These are phyloP conservation scores for Thymelicus lineola DNA, from an alignment of 2,888 invertebrate species.

Conservation along the genomic window DNA sequence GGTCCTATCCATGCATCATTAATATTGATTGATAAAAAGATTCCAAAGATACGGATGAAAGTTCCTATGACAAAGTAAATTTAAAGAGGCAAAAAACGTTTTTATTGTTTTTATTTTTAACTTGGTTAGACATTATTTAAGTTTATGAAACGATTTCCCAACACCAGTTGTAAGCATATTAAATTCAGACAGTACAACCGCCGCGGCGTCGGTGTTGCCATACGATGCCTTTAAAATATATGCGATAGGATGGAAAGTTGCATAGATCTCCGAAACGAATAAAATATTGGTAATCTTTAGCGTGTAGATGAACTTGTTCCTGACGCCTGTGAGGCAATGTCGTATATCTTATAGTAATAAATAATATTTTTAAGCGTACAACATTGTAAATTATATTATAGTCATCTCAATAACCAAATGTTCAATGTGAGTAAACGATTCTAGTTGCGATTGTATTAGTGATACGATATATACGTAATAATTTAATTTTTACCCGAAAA, in stretches of 20 bases:
- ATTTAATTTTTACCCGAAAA: conserved; percentile 83
- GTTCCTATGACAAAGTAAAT: too few relatives aligned
- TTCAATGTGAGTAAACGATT: conserved; percentile 83
- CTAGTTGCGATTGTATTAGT: conserved; percentile 85
- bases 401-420: conserved; percentile 82
- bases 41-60: too few relatives aligned
- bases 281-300: conserved; percentile 77
- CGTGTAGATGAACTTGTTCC: conserved; percentile 84
- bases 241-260: conserved; percentile 74
- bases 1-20: too few relatives aligned
- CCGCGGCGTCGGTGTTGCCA: conserved; percentile 41
- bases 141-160: neutral
- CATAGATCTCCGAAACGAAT: conserved; percentile 72
- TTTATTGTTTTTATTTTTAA: too few relatives aligned
- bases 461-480: conserved; percentile 84
- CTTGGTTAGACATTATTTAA: neutral
- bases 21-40: too few relatives aligned
- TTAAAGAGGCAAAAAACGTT: too few relatives aligned
- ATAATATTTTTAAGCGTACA: conserved; percentile 72
- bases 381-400: conserved; percentile 61
- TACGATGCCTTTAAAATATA: conserved; percentile 63
- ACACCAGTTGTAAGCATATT: conserved; percentile 38
- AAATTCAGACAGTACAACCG: conserved; percentile 37
- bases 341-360: conserved; percentile 76
- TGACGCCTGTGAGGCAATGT: conserved; percentile 82